Evolutionary conservation across 1,140 invertebrate genomes (phyloP).

Genomic region (Pissodes strobi): DNA sequence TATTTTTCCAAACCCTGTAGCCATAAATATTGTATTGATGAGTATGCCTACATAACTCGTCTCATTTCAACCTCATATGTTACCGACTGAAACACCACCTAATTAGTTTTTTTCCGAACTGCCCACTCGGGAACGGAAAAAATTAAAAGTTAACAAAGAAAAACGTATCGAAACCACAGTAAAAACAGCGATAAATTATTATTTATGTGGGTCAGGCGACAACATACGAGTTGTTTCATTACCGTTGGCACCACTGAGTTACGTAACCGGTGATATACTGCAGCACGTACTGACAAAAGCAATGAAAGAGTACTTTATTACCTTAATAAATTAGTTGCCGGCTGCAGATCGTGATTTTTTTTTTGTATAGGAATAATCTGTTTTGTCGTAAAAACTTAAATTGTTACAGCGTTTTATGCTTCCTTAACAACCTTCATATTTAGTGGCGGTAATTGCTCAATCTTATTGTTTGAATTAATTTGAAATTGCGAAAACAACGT

Average conservation of each 20-base stretch:
- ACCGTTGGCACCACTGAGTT: conserved; percentile 3
- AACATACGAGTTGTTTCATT: conserved; percentile 3
- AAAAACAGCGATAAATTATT: conserved; percentile 7
- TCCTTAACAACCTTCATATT: conserved; percentile 5
- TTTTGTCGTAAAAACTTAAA: not conserved
- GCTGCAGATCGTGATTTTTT: conserved; percentile 16
- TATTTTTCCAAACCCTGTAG: too few species aligned
- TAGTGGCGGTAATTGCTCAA: conserved; percentile 5
- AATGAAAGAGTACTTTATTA: conserved; percentile 3
- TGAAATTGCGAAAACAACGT: not conserved
- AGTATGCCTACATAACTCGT: too few species aligned
- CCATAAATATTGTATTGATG: too few species aligned
- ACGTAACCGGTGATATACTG: not conserved
- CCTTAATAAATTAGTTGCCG: conserved; percentile 6
- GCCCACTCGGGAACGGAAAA: too few species aligned
- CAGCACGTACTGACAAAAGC: conserved; percentile 1
- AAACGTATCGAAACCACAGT: not conserved
- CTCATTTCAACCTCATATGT: too few species aligned
- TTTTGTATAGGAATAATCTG: not conserved
- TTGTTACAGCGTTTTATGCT: conserved; percentile 1
- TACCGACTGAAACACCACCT: too few species aligned
- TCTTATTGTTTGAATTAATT: conserved; percentile 1
- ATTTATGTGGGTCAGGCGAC: conserved; percentile 11
- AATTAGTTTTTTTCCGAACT: too few species aligned
- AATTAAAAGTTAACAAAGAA: conserved; percentile 3